Percentiles rank a stretch among this genome's conserved stretches.
These are phyloP conservation scores for Orthosia cruda DNA, from an alignment of 2,888 invertebrate species.

Conservation along the genomic window DNA sequence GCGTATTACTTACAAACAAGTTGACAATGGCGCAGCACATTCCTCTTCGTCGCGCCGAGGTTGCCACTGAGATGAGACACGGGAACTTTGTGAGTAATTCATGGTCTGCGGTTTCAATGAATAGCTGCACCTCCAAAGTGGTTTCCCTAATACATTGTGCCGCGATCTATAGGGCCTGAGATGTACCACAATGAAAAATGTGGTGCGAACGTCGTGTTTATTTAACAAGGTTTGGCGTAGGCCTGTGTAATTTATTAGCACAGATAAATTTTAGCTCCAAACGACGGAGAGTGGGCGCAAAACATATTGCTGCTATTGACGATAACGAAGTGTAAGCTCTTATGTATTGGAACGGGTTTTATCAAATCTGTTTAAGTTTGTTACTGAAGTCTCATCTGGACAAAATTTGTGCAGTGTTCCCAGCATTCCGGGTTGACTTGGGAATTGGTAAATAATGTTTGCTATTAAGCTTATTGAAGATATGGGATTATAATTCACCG, in stretches of 20 bases:
- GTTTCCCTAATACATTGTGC: slow-evolving; percentile 63
- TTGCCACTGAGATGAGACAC: slow-evolving; percentile 68
- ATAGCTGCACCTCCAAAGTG: slow-evolving; percentile 71
- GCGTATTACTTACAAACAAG: slow-evolving; percentile 56
- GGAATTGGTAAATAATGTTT: slow-evolving; percentile 34
- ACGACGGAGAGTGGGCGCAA: slow-evolving; percentile 72
- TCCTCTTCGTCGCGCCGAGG: slow-evolving; percentile 65
- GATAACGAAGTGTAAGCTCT: slow-evolving; percentile 75
- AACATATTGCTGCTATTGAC: slow-evolving; percentile 81
- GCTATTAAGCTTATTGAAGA: slow-evolving; percentile 1
- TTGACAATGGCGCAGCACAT: slow-evolving; percentile 69
- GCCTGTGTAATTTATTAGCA: slow-evolving; percentile 85
- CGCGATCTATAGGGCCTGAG: slow-evolving; percentile 72
- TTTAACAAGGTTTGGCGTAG: slow-evolving; percentile 82
- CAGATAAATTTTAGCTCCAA: slow-evolving; percentile 86
- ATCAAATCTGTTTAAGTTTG: slow-evolving; percentile 58
- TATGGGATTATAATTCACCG: not conserved
- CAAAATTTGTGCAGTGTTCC: slow-evolving; percentile 43
- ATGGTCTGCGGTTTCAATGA: slow-evolving; percentile 76
- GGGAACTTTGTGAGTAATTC: slow-evolving; percentile 72
- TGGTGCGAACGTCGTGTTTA: slow-evolving; percentile 86
- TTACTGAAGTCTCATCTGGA: slow-evolving; percentile 35
- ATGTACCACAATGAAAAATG: slow-evolving; percentile 84
- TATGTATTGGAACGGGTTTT: slow-evolving; percentile 60
- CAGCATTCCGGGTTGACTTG: slow-evolving; percentile 27